phyloP scores from a whole-genome alignment of 2,797 vertebrate genomes.

The Crypturellus tataupa region DNA sequence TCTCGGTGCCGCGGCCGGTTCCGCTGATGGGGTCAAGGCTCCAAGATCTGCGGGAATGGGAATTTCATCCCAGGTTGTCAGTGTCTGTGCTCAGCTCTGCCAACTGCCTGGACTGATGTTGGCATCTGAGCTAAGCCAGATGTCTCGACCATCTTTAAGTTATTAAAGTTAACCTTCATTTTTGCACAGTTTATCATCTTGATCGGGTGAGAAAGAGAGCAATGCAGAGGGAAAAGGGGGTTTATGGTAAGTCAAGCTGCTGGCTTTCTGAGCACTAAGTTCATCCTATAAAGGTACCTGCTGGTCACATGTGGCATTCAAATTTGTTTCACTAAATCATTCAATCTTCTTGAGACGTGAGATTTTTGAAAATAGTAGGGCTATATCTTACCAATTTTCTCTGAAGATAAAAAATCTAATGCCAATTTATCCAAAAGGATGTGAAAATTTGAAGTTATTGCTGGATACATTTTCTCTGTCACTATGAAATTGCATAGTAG shows the following conservation, averaged over 20 bases:
- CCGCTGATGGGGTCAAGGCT: too few relatives aligned
- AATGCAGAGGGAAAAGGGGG: neutral
- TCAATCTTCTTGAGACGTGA: neutral
- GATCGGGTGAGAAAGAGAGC: neutral
- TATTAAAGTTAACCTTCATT: neutral
- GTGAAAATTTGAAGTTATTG: neutral
- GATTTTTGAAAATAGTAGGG: neutral
- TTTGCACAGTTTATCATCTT: neutral
- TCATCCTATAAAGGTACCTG: too few relatives aligned
- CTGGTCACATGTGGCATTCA: too few relatives aligned
- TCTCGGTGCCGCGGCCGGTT: accelerated
- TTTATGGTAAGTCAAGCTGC: too few relatives aligned
- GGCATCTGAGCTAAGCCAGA: neutral
- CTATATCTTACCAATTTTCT: neutral
- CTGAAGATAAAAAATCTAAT: neutral
- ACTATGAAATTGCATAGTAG: accelerated
- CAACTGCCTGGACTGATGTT: neutral
- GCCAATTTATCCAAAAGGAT: neutral
- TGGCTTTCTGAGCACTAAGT: too few relatives aligned
- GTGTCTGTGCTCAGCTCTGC: neutral
- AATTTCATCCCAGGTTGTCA: neutral
- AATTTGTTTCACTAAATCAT: neutral
- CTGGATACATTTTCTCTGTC: accelerated
- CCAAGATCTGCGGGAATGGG: neutral
- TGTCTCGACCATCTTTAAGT: neutral